phyloP scores from a whole-genome alignment of 2,113 vertebrate species.

The Oreochromis spilurus region DNA sequence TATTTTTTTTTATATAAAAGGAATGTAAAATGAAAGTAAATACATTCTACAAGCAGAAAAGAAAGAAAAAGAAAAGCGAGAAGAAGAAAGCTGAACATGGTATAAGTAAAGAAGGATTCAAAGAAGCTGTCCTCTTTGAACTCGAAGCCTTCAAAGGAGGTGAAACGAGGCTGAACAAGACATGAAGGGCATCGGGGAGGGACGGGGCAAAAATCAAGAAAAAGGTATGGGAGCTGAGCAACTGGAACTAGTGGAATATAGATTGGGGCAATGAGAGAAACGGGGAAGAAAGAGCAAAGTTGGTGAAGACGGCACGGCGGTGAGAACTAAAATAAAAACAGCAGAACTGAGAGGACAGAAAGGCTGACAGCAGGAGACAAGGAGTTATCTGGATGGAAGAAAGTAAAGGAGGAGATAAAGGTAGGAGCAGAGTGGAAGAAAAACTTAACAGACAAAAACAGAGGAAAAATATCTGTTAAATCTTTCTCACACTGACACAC shows the following conservation, averaged over 20 bases:
- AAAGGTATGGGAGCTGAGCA: neutral
- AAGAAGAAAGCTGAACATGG: neutral
- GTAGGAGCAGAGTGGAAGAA: fast-evolving
- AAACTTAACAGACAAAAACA: neutral
- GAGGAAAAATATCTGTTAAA: neutral
- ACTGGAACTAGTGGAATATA: neutral
- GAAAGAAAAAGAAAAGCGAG: neutral
- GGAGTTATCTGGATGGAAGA: neutral
- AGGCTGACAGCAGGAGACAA: neutral
- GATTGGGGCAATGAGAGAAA: neutral
- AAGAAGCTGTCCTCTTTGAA: neutral
- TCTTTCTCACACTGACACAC: neutral
- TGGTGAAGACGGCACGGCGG: neutral
- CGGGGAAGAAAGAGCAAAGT: neutral
- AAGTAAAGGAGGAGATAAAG: neutral
- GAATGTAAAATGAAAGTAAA: neutral
- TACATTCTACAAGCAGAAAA: neutral
- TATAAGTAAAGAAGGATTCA: neutral
- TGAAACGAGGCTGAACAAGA: neutral
- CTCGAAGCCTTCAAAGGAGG: neutral
- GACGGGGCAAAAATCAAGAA: neutral
- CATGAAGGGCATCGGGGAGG: neutral
- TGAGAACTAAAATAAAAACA: neutral
- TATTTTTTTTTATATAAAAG: neutral
- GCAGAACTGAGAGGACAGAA: neutral